Conservation (phyloP, 2,113 vertebrate genomes). For the Danionella cerebrum region DNA sequence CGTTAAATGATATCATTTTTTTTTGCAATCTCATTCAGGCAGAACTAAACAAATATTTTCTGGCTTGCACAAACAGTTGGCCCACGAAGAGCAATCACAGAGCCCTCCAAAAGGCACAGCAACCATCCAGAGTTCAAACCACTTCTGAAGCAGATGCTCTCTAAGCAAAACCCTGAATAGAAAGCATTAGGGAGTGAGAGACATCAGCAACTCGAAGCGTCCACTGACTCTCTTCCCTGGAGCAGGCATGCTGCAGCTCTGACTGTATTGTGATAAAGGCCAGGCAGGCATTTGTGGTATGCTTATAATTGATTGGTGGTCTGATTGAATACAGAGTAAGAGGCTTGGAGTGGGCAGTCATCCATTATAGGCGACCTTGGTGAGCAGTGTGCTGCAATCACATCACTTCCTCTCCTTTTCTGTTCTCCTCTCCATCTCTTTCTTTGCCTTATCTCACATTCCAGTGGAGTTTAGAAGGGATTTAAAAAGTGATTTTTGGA, state of each 20-base stretch:
- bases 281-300: neutral
- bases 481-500: too few species aligned
- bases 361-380: constrained; percentile 25
- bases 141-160: neutral
- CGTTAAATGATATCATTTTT: too few species aligned
- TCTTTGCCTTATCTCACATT: neutral
- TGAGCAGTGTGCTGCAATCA: constrained; percentile 9
- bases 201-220: neutral
- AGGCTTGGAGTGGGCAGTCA: constrained; percentile 10
- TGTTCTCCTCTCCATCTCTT: neutral
- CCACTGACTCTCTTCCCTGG: neutral
- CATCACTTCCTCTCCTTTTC: constrained; percentile 10
- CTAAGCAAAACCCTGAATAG: neutral
- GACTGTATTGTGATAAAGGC: neutral
- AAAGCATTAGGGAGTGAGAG: neutral
- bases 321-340: constrained; percentile 23
- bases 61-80: neutral
- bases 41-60: neutral
- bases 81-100: neutral
- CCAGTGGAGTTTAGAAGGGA: neutral
- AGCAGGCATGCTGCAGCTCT: neutral
- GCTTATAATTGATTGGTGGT: constrained; percentile 21
- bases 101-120: neutral
- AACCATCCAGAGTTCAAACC: neutral
- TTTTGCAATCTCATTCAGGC: too few species aligned